Conservation (phyloP, 1,140 invertebrate genomes). For the Drosophila pectinifera region DNA sequence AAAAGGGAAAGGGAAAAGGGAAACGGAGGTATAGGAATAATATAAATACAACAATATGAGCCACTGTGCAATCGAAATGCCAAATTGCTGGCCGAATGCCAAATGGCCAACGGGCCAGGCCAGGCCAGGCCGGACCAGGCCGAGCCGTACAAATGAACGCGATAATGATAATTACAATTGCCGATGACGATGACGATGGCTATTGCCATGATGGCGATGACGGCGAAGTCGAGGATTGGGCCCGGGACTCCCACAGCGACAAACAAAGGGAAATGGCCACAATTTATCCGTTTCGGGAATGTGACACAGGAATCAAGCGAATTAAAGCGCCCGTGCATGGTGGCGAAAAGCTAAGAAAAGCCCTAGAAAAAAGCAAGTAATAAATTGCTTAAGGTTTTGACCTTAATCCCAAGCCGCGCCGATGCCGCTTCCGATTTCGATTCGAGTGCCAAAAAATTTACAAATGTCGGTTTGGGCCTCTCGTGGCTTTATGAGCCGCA, state of each 20-base stretch:
- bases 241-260: slow-evolving; percentile 17
- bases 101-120: slow-evolving; percentile 62
- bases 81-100: slow-evolving; percentile 78
- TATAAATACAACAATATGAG: slow-evolving; percentile 54
- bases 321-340: slow-evolving; percentile 60
- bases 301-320: slow-evolving; percentile 45
- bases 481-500: slow-evolving; percentile 33
- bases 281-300: slow-evolving; percentile 67
- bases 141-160: slow-evolving; percentile 64
- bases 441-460: slow-evolving; percentile 37
- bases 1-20: neutral
- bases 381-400: slow-evolving; percentile 43
- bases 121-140: slow-evolving; percentile 14
- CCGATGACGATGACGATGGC: slow-evolving; percentile 57
- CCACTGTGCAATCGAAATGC: slow-evolving; percentile 74
- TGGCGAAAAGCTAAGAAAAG: slow-evolving; percentile 50
- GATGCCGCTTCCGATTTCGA: slow-evolving; percentile 4
- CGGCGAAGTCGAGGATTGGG: slow-evolving; percentile 42
- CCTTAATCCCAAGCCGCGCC: slow-evolving; percentile 7
- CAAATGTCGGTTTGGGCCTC: slow-evolving; percentile 27
- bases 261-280: slow-evolving; percentile 77
- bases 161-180: slow-evolving; percentile 59
- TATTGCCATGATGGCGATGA: slow-evolving; percentile 38
- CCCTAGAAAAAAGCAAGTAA: slow-evolving; percentile 69
- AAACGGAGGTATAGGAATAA: neutral